Conservation (phyloP, 2,888 invertebrate species). For the Hydrotaea cyrtoneurina region DNA sequence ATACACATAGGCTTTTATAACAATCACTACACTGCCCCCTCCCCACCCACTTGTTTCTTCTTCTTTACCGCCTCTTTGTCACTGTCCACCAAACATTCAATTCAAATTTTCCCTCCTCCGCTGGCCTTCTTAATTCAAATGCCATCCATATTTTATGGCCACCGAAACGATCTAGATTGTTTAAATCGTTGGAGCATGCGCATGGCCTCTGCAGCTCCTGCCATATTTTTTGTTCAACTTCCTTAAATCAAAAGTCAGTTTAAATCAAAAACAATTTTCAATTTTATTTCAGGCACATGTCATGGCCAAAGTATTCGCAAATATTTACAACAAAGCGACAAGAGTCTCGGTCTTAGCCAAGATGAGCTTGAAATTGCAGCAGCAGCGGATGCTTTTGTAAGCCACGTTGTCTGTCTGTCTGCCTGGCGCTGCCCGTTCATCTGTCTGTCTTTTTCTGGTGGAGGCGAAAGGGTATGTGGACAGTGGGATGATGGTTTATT, state of each 20-base stretch:
- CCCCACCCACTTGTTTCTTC: too few species aligned
- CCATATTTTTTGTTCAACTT: slow-evolving; percentile 40
- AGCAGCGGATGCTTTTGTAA: slow-evolving; percentile 49
- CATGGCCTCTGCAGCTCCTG: not conserved
- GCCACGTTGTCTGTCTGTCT: slow-evolving; percentile 18
- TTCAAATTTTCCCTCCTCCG: not conserved
- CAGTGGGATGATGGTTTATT: too few species aligned
- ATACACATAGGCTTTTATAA: too few species aligned
- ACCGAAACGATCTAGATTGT: slow-evolving; percentile 62
- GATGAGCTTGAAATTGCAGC: slow-evolving; percentile 52
- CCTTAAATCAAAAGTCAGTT: slow-evolving; percentile 62
- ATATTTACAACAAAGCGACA: slow-evolving; percentile 64
- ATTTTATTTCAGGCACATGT: slow-evolving; percentile 68
- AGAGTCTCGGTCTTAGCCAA: not conserved
- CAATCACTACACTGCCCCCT: too few species aligned
- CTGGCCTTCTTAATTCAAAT: not conserved
- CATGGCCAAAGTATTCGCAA: slow-evolving; percentile 64
- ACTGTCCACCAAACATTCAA: slow-evolving; percentile 5
- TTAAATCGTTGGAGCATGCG: slow-evolving; percentile 38
- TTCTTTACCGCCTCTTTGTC: too few species aligned
- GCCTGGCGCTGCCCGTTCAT: not conserved
- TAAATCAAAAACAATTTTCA: slow-evolving; percentile 67
- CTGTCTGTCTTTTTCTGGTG: too few species aligned
- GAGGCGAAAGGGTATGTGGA: too few species aligned
- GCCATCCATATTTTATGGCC: slow-evolving; percentile 47